Conservation (phyloP, 2,888 invertebrate species). For the Steromphala cineraria region DNA sequence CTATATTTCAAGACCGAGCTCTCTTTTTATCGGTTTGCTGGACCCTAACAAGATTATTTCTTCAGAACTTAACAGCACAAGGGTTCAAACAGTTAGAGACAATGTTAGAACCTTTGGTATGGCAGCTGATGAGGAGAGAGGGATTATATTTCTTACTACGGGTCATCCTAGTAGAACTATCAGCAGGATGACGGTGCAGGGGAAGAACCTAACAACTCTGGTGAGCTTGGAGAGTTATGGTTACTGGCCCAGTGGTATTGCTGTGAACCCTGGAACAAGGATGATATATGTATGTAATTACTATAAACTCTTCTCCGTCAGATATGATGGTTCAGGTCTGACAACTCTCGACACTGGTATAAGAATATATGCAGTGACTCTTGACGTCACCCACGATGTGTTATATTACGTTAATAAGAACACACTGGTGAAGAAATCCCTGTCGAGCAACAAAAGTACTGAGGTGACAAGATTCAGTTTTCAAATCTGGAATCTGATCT, state of each 20-base stretch:
- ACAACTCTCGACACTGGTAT: neutral
- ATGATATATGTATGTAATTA: neutral
- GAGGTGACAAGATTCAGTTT: neutral
- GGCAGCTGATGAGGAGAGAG: neutral
- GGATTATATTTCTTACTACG: neutral
- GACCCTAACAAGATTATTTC: neutral
- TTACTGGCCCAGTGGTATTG: neutral
- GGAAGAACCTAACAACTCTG: neutral
- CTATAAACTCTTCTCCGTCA: neutral
- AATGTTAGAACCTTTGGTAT: neutral
- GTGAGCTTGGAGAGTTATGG: neutral
- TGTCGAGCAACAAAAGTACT: neutral
- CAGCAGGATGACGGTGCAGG: neutral
- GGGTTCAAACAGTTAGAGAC: neutral
- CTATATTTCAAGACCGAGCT: neutral
- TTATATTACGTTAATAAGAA: neutral
- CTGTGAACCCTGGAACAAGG: neutral
- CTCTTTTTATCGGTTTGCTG: neutral
- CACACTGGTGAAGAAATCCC: neutral
- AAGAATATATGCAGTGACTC: neutral
- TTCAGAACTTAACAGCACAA: neutral
- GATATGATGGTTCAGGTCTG: neutral
- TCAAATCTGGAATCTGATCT: neutral
- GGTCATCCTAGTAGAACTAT: neutral
- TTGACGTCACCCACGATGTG: neutral